Evolutionary conservation across 2,797 vertebrate species (phyloP).

Genomic region (Clarias fuscus): DNA sequence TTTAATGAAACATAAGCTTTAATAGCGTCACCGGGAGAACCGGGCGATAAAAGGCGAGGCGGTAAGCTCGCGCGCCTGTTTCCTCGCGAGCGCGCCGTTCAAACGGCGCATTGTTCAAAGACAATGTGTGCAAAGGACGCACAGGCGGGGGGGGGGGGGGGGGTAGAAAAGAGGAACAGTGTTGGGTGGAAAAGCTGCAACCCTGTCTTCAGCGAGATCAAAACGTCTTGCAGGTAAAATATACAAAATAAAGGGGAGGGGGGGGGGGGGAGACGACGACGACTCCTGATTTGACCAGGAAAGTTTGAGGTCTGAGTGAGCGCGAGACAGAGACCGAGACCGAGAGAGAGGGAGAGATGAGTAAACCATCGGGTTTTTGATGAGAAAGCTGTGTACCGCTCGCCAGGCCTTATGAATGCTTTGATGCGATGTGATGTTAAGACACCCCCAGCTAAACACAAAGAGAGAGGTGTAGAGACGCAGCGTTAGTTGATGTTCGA

Average conservation of each 20-base stretch:
- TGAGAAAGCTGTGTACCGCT: background rate
- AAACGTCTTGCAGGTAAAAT: conserved; percentile 60
- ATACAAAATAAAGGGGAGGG: conserved; percentile 46
- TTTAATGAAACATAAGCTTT: conserved; percentile 61
- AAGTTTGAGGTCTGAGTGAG: background rate
- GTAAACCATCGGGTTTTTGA: background rate
- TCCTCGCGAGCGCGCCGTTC: conserved; percentile 56
- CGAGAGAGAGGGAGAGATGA: conserved; percentile 47
- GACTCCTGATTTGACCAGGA: conserved; percentile 57
- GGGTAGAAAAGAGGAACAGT: conserved; percentile 16
- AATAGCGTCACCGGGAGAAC: conserved; percentile 57
- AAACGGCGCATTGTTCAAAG: conserved; percentile 62
- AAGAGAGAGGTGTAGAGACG: background rate
- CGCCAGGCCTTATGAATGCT: background rate
- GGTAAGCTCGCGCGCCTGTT: conserved; percentile 45
- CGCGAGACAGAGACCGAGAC: no score
- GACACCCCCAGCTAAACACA: background rate
- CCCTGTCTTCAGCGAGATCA: conserved; percentile 58
- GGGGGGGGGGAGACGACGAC: no score
- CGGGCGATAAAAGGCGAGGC: conserved; percentile 60
- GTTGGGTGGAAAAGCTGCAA: conserved; percentile 39
- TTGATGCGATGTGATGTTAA: background rate
- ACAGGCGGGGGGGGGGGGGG: conserved; percentile 24
- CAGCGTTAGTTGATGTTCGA: background rate
- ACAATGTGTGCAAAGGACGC: conserved; percentile 60